Percentiles rank a stretch among this genome's conserved stretches.
phyloP scores from a whole-genome alignment of 2,113 vertebrate genomes.

The Nothobranchius kuhntae region DNA sequence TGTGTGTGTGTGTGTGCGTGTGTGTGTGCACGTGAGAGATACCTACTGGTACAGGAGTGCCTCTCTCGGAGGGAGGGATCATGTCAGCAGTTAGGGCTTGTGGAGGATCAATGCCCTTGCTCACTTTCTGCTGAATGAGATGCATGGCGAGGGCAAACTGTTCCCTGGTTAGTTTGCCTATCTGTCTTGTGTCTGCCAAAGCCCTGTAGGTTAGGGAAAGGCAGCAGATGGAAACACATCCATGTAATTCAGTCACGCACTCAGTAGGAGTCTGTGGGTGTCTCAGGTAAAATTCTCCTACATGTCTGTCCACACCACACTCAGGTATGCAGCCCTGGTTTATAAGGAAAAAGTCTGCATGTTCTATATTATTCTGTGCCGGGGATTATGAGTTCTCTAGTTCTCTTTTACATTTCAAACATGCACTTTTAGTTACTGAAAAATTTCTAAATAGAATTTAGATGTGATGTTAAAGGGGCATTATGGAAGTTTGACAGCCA shows the following conservation, averaged over 20 bases:
- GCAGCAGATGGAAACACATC: not conserved
- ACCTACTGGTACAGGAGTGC: slow-evolving; percentile 85
- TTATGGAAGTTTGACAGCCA: too few relatives aligned
- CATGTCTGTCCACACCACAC: not conserved
- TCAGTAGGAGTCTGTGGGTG: not conserved
- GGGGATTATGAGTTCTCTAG: too few relatives aligned
- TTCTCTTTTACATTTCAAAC: too few relatives aligned
- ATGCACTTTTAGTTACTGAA: too few relatives aligned
- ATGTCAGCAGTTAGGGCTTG: slow-evolving; percentile 90
- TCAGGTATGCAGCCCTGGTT: too few relatives aligned
- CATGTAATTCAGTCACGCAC: not conserved
- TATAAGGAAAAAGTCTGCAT: too few relatives aligned
- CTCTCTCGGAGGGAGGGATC: slow-evolving; percentile 93
- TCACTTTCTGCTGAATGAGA: slow-evolving; percentile 97
- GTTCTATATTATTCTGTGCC: too few relatives aligned
- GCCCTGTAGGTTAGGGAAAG: slow-evolving; percentile 77
- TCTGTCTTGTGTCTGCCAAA: slow-evolving; percentile 92
- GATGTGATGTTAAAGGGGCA: too few relatives aligned
- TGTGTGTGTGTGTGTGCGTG: too few relatives aligned
- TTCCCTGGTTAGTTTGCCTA: slow-evolving; percentile 92
- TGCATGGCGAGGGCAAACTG: slow-evolving; percentile 96
- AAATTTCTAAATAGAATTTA: too few relatives aligned
- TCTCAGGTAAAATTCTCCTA: not conserved
- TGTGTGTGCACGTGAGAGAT: too few relatives aligned
- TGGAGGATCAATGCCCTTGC: slow-evolving; percentile 93